Evolutionary conservation across 30 jellyfish, hydroid and myxozoan species (phyloP).

Genomic region (Mastigias papua): DNA sequence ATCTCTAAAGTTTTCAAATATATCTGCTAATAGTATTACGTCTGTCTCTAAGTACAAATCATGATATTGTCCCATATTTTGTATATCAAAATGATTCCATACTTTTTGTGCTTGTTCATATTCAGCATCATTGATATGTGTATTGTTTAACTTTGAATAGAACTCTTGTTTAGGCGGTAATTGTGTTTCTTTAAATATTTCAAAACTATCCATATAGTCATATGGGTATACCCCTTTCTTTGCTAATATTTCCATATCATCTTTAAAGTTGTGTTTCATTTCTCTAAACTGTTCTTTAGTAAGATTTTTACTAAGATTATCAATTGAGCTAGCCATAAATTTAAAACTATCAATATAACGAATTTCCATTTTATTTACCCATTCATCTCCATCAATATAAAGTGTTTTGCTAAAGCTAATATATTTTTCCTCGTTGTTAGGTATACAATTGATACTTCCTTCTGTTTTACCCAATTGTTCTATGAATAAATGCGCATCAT

Average conservation of each 20-base stretch:
- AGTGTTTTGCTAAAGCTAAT: neutral
- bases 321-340: neutral
- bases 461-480: constrained; percentile 26
- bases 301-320: neutral
- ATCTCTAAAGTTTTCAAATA: constrained; percentile 16
- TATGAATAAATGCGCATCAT: constrained; percentile 69
- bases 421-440: constrained; percentile 53
- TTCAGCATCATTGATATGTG: neutral
- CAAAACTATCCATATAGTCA: constrained; percentile 19
- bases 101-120: constrained; percentile 42
- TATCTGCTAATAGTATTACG: constrained; percentile 12
- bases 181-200: constrained; percentile 1
- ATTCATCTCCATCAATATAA: neutral
- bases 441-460: constrained; percentile 37
- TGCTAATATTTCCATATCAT: neutral
- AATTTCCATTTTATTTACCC: neutral
- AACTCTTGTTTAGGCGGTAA: constrained; percentile 18
- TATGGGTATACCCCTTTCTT: constrained; percentile 34
- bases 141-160: neutral
- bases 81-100: neutral
- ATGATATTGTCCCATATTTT: constrained; percentile 31
- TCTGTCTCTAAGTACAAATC: constrained; percentile 23
- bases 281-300: neutral
- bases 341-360: neutral
- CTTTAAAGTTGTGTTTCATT: too few relatives aligned